phyloP scores from a whole-genome alignment of 2,113 vertebrate species.

The Rostratula benghalensis region DNA sequence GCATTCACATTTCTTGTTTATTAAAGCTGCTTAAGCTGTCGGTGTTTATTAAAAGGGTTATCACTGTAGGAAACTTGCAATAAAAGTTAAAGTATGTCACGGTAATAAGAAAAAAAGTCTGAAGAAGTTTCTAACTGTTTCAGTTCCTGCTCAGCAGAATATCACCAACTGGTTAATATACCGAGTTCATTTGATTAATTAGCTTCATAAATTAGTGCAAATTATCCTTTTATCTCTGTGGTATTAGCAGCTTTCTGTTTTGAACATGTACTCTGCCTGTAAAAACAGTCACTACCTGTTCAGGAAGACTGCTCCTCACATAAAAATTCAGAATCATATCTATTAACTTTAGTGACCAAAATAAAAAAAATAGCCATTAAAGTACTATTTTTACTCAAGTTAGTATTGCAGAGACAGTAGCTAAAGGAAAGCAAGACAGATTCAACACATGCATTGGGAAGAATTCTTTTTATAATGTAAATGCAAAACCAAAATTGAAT shows the following conservation, averaged over 20 bases:
- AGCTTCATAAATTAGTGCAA: conserved; percentile 45
- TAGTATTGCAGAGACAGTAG: neutral
- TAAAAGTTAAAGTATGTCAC: neutral
- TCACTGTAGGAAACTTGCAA: neutral
- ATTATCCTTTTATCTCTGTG: conserved; percentile 59
- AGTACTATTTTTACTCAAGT: neutral
- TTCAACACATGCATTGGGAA: neutral
- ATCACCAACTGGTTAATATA: conserved; percentile 40
- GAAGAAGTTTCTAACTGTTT: conserved; percentile 19
- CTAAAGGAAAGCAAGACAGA: neutral
- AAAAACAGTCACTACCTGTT: conserved; percentile 4
- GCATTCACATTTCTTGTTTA: neutral
- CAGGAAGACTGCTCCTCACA: neutral
- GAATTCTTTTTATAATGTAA: neutral
- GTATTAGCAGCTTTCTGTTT: conserved; percentile 43
- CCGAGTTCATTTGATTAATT: conserved; percentile 55
- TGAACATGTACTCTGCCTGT: neutral
- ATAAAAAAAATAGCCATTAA: neutral
- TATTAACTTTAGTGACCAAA: neutral
- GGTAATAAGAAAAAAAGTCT: neutral
- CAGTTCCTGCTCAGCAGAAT: conserved; percentile 28
- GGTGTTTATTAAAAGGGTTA: neutral
- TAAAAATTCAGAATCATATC: neutral
- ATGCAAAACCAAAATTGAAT: neutral
- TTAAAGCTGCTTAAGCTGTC: neutral